Evolutionary conservation across 2,113 vertebrate genomes (phyloP), one percentile per base, ranked within the genome.

Genomic region (Phainopepla nitens): DNA sequence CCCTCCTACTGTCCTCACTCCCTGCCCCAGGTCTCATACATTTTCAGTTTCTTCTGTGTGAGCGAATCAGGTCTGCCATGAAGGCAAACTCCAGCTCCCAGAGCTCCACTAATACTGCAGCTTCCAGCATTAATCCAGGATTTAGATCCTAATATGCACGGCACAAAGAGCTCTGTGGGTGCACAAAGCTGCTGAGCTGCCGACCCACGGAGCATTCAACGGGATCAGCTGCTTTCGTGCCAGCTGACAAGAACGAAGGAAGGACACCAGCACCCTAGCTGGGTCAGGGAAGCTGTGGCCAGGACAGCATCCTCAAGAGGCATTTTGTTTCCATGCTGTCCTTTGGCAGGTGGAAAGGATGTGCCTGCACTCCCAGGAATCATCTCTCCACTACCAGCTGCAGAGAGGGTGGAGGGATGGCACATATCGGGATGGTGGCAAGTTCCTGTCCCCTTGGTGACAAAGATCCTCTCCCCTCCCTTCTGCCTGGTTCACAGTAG

Each of bases 81-180:
- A 96, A 83, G 56, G 71, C 82, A 89, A 94, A 82, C 54, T 28
- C 83, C 9, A 1, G 57, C 84, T 87, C 47, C 24, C 50, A 56
- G 69, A 89, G 82, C 81, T 91, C 60, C 50, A 19, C 65, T 94
- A 96, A 95, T 91, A 82, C 90, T 33, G 72, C 82, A 93, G 91
- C 94, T 97, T 84, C 83, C 70, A 91, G 81, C 15, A 33, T 62
- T 97, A 97, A 97, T 97, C 97, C 95, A 75, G 83, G 97, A 97
- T 97, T 97, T 97, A 94, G 78, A 95, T 86, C 31, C 87, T 96
- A 77, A 94, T 87, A 66, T 83, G 57, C 71, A 53, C 1, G 0
- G 90, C 71, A 93, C 92, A 89, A 56, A 95, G 89, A 94, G 93
- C 76, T 87, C 88, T 28, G 71, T 58, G 49, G 86, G 79, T 94